Base-by-base conservation (phyloP, 2,888 invertebrate species). In the Apamea anceps region DNA sequence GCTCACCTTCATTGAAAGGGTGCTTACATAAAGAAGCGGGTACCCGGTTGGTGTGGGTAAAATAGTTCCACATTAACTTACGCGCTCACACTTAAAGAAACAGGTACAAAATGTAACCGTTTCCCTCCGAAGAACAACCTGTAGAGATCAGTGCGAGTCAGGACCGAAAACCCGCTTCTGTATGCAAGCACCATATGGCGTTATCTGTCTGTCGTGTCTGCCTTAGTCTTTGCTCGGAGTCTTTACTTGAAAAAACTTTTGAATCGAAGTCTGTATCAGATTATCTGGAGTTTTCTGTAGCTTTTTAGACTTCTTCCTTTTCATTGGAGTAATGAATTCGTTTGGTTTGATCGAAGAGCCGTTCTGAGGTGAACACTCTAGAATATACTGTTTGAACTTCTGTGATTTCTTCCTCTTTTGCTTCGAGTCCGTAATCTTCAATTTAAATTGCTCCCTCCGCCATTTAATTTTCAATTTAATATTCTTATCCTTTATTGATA, bases 231-330 rank as follows among this genome's bases (percentile, higher is more conserved):
- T 67, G 8, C n/a, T 67, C 1, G 89, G 83, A 21, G 81, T 25
- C 60, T 89, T 91, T 0, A 89, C 45, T 81, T 93, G 94, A 72
- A 96, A 96, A 82, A 96, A 96, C 45, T 86, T 95, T 10, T 93
- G 89, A 37, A 96, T 93, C 0, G 94, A 94, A 0, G 94, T 96
- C 76, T 96, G 96, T 13, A 94, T 91, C 3, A 95, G 87, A 62
- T 94, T 94, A 74, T 96, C 96, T 0, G 92, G 86, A 0, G 88
- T 86, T 74, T 92, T 95, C 2, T 93, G 93, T 0, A 79, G 85
- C 81, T 93, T 95, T 0, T 89, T 51, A 70, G 90, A 85, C 63
- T 85, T 85, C 62, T 78, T 85, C 62, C 88, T 92, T 75, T 92
- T 95, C 0, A 90, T 74, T 0, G 93, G 93, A 0, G 91, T 88